Evolutionary conservation across 2,113 vertebrate genomes (phyloP).

Genomic region (Theristicus caerulescens): DNA sequence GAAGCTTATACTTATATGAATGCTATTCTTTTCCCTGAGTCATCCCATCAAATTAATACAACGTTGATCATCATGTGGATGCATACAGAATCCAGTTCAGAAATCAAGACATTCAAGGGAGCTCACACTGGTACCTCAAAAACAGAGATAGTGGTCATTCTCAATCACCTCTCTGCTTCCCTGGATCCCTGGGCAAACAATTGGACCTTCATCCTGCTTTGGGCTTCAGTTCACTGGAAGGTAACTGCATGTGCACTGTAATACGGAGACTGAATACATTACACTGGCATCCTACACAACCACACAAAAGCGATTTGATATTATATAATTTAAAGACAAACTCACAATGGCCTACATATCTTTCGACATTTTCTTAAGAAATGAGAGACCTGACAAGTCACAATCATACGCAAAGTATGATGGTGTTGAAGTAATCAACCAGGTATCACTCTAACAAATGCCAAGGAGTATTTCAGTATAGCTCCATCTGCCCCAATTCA

Average conservation of each 20-base stretch:
- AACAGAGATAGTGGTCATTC: background rate
- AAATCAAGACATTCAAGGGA: background rate
- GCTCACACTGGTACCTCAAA: background rate
- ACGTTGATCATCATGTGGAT: background rate
- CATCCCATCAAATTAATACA: background rate
- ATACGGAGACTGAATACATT: background rate
- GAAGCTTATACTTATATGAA: background rate
- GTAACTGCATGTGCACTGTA: background rate
- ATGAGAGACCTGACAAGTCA: background rate
- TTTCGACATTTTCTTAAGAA: background rate
- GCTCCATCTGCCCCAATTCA: background rate
- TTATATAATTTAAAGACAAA: background rate
- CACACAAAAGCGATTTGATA: background rate
- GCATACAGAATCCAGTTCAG: background rate
- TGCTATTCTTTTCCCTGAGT: constrained; percentile 11
- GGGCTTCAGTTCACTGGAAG: background rate
- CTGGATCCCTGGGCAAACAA: background rate
- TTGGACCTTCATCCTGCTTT: background rate
- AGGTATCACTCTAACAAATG: background rate
- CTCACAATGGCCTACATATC: background rate
- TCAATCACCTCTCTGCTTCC: background rate
- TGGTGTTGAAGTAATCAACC: background rate
- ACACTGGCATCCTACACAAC: background rate
- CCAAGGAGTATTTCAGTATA: background rate
- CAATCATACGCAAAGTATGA: background rate